Evolutionary conservation across 2,113 vertebrate genomes (phyloP).

Genomic region (Chroicocephalus ridibundus): DNA sequence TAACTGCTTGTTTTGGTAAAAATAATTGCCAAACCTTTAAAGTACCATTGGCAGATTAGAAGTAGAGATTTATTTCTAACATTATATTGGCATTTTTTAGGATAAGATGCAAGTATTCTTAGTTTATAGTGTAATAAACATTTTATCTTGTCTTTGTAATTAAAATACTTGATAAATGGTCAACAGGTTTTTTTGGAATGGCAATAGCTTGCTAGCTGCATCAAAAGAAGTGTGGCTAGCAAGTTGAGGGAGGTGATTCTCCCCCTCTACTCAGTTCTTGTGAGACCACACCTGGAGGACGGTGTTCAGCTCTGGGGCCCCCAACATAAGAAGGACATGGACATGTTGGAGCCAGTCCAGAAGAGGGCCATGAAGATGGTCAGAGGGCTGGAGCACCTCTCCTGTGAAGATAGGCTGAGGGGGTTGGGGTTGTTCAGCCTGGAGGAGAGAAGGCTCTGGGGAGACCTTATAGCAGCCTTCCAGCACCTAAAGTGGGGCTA

Average conservation of each 20-base stretch:
- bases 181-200: background rate
- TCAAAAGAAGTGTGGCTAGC: background rate
- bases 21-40: conserved; percentile 40
- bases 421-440: too few species aligned
- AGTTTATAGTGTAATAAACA: background rate
- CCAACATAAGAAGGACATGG: background rate
- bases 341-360: rapidly evolving
- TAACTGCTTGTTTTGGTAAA: conserved; percentile 41
- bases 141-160: background rate
- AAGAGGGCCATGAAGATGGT: background rate
- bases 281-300: background rate
- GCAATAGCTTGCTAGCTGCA: background rate
- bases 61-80: background rate
- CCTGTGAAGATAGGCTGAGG: background rate
- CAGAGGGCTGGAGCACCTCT: background rate
- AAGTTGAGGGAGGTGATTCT: background rate
- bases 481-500: too few species aligned
- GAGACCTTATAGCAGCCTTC: background rate
- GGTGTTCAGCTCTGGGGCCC: background rate
- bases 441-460: background rate
- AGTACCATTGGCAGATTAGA: background rate
- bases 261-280: rapidly evolving
- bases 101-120: background rate
- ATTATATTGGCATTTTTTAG: background rate
- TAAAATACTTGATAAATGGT: background rate